Conservation (phyloP, 2,797 vertebrate species). For the Schizopygopsis malacanthus region DNA sequence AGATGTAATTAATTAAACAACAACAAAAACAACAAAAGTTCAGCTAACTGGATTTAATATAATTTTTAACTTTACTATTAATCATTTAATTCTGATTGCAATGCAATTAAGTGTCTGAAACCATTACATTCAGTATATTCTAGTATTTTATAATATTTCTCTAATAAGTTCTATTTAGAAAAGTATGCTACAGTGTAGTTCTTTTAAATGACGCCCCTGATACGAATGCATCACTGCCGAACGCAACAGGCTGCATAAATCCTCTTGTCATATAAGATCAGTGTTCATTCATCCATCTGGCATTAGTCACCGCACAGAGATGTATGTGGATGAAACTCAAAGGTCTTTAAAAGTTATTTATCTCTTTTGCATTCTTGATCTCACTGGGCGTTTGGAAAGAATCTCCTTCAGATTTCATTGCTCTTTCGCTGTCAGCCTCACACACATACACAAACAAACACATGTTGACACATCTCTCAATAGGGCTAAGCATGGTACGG, state of each 20-base stretch:
- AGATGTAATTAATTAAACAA: background rate
- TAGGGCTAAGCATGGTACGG: background rate
- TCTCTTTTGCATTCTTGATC: constrained; percentile 56
- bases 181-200: background rate
- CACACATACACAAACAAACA: background rate
- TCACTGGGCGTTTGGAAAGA: constrained; percentile 43
- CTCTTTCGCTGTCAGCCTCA: constrained; percentile 20
- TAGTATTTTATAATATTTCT: background rate
- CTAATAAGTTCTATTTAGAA: background rate
- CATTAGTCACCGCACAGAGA: constrained; percentile 54
- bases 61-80: background rate
- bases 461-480: background rate
- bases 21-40: background rate
- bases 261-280: constrained; percentile 1
- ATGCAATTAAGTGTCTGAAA: background rate
- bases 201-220: background rate
- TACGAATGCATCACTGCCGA: background rate
- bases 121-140: background rate
- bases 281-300: constrained; percentile 2
- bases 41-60: background rate
- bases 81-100: background rate
- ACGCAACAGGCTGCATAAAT: background rate
- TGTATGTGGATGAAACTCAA: constrained; percentile 64
- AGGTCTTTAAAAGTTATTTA: constrained; percentile 64
- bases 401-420: constrained; percentile 42